Conservation (phyloP, 2,797 vertebrate species). For the Helicolenus hilgendorfi region DNA sequence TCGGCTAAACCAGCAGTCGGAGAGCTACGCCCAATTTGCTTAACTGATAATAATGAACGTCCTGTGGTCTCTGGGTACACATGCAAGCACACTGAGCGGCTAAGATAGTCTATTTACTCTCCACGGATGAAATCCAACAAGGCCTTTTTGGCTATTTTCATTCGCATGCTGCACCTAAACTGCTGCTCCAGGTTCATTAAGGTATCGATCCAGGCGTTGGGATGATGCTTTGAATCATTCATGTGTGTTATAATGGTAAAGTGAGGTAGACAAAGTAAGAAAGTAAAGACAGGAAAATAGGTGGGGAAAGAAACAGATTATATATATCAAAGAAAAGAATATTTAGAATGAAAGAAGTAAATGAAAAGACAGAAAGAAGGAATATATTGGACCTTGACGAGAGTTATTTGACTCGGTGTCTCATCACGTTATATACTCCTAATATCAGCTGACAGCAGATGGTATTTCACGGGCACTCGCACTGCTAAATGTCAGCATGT, state of each 20-base stretch:
- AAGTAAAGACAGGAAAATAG: neutral
- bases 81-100: neutral
- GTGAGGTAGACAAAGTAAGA: neutral
- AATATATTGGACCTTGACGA: neutral
- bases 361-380: neutral
- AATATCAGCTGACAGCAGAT: constrained; percentile 20
- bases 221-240: constrained; percentile 22
- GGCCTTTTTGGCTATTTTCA: neutral
- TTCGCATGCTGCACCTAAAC: neutral
- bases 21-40: neutral
- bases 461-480: constrained; percentile 28
- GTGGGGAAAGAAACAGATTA: neutral
- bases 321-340: neutral
- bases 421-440: constrained; percentile 47
- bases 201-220: neutral
- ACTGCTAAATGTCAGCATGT: constrained; percentile 46
- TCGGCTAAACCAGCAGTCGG: neutral
- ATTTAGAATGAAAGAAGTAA: neutral
- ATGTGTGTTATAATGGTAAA: neutral
- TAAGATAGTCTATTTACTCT: constrained; percentile 2
- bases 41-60: constrained; percentile 35
- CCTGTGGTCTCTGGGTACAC: constrained; percentile 13
- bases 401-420: constrained; percentile 32
- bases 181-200: constrained; percentile 19
- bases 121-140: neutral